Base-by-base conservation (phyloP, 2,888 invertebrate species). In the Polydrusus cervinus region DNA sequence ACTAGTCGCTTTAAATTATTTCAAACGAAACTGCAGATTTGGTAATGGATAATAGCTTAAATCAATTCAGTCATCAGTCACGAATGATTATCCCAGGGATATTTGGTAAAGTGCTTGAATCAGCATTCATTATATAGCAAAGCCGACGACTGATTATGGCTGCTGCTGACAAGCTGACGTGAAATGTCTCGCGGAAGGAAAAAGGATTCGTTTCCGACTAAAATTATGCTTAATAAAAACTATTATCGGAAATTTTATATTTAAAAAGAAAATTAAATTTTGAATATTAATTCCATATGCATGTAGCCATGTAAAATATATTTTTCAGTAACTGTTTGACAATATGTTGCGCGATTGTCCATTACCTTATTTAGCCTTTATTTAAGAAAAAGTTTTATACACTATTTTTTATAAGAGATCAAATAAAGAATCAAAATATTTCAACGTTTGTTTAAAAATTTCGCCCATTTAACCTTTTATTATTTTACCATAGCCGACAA, bases 41-140 rank as follows among this genome's bases (percentile, higher is more conserved):
- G 77, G 81, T 83, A 83, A 83, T 83, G 82, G 80, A 82, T 79
- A 83, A 81, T 83, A 81, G 82, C 83, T 82, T 80, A 81, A 83
- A 85, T 84, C 84, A 84, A 85, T 85, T 84, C 83, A 83, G 83
- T 83, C 83, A 83, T 83, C 82, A 83, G 83, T 83, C 84, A 83
- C 83, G 80, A 81, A 84, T 82, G 84, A 85, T 85, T 85, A 86
- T 85, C 83, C 82, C 80, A 77, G 80, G 81, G 77, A 77, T 72
- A 72, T 77, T 72, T 70, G 69, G 81, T 78, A 79, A 79, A 75
- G 78, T 78, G 76, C 79, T 84, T 84, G 83, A 85, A 80, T 85
- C 85, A 84, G 84, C 84, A 81, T 83, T 84, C 83, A 83, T 84
- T 84, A 83, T n/a, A n/a, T 79, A 76, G 70, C 55, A 68, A 66